A percentile compares a stretch with the other conserved stretches of the same genome.
These are phyloP conservation scores for Leucophenga maculata DNA, from an alignment of 2,888 invertebrate species.

Conservation along the genomic window DNA sequence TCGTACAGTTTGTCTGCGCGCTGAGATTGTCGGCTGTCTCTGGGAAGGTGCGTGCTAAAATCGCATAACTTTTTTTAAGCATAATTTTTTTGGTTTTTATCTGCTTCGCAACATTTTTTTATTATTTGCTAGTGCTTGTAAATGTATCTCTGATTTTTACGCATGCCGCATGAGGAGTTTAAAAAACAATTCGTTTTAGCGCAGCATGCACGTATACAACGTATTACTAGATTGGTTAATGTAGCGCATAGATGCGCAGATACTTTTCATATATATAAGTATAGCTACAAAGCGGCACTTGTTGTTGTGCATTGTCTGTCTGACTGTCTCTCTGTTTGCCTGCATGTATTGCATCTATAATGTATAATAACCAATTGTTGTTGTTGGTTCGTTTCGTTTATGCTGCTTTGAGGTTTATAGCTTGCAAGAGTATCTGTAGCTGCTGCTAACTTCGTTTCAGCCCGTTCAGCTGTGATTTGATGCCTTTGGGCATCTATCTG, in stretches of 20 bases:
- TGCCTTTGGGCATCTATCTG: constrained; percentile 8
- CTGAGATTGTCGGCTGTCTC: constrained; percentile 85
- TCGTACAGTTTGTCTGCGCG: constrained; percentile 85
- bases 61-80: constrained; percentile 15
- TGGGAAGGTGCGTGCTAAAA: constrained; percentile 79
- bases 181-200: constrained; percentile 36
- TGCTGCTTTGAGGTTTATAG: not conserved
- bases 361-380: constrained; percentile 9
- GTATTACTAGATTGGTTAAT: constrained; percentile 16
- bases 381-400: not conserved
- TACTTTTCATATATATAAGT: constrained; percentile 5
- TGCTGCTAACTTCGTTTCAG: not conserved
- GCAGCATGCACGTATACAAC: constrained; percentile 19
- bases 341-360: constrained; percentile 13
- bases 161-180: not conserved
- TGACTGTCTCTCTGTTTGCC: not conserved
- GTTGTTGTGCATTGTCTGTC: constrained; percentile 31
- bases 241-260: too few relatives aligned
- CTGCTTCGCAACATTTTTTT: not conserved
- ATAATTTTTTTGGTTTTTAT: constrained; percentile 3
- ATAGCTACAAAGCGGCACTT: constrained; percentile 45
- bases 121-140: constrained; percentile 1
- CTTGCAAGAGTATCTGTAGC: not conserved
- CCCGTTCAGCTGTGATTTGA: not conserved
- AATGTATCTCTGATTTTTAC: not conserved